Conservation (phyloP, 2,113 vertebrate genomes). For the Eurystomus gularis region DNA sequence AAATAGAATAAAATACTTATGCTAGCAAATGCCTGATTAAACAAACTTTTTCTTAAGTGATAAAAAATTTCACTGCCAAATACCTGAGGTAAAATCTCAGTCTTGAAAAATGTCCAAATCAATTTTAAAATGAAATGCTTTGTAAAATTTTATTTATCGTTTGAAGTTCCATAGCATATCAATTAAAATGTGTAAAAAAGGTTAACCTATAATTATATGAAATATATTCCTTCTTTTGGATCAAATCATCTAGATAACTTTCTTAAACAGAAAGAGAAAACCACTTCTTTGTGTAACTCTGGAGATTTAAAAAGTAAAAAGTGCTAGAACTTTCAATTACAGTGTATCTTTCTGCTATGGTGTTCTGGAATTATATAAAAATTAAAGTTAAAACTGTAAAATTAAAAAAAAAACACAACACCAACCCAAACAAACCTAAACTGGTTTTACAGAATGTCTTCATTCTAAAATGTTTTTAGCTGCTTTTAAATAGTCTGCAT, state of each 20-base stretch:
- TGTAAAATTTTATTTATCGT: neutral
- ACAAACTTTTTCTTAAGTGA: neutral
- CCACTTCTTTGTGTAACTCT: neutral
- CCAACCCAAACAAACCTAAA: neutral
- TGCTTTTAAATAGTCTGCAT: neutral
- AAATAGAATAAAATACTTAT: neutral
- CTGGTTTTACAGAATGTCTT: neutral
- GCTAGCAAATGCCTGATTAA: neutral
- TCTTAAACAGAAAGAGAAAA: neutral
- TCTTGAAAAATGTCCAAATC: neutral
- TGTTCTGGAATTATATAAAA: neutral
- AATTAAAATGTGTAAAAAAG: neutral
- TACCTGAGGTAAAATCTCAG: neutral
- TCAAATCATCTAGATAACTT: neutral
- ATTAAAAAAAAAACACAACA: neutral
- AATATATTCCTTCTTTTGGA: neutral
- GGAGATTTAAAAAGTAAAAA: neutral
- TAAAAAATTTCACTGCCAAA: neutral
- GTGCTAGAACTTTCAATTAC: neutral
- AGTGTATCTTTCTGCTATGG: neutral
- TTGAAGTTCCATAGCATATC: neutral
- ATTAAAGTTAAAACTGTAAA: neutral
- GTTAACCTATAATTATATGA: neutral
- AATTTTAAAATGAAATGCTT: neutral
- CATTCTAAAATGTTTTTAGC: neutral